Evolutionary conservation across 2,888 invertebrate genomes (phyloP).

Genomic region (Plagodis pulveraria): DNA sequence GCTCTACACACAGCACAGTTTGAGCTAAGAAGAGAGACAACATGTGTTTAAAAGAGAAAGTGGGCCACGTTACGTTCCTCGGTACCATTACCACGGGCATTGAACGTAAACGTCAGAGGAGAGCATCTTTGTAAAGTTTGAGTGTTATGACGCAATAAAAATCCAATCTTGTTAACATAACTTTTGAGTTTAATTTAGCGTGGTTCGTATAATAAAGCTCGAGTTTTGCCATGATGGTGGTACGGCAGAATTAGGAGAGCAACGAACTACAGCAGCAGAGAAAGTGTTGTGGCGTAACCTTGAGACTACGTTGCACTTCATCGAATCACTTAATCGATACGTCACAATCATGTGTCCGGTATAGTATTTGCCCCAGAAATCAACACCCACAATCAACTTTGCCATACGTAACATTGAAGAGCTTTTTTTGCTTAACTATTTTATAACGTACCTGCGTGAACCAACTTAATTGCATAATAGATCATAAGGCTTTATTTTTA

Average conservation of each 20-base stretch:
- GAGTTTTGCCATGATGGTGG: slow-evolving; percentile 56
- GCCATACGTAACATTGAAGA: slow-evolving; percentile 14
- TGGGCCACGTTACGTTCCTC: slow-evolving; percentile 84
- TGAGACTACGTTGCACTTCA: slow-evolving; percentile 72
- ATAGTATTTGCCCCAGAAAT: slow-evolving; percentile 34
- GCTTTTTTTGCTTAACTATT: slow-evolving; percentile 6
- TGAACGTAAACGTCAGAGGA: slow-evolving; percentile 79
- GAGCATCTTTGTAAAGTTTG: slow-evolving; percentile 54
- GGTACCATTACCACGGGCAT: slow-evolving; percentile 81
- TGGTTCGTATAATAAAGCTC: slow-evolving; percentile 48
- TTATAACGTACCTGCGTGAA: too few relatives aligned
- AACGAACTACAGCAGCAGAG: slow-evolving; percentile 75
- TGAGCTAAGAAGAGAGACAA: slow-evolving; percentile 69
- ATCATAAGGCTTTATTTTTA: too few relatives aligned
- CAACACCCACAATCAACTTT: slow-evolving; percentile 24
- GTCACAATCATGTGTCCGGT: slow-evolving; percentile 57
- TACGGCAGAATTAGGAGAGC: slow-evolving; percentile 79
- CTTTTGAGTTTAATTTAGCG: slow-evolving; percentile 44
- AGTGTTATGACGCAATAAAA: slow-evolving; percentile 39
- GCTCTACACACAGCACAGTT: slow-evolving; percentile 52
- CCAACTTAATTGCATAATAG: too few relatives aligned
- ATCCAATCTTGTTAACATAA: slow-evolving; percentile 43
- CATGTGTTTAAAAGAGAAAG: slow-evolving; percentile 82
- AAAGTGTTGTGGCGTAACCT: slow-evolving; percentile 83
- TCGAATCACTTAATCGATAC: slow-evolving; percentile 75